Evolutionary conservation across 2,797 vertebrate genomes (phyloP).

Genomic region (Muscicapa comitata): DNA sequence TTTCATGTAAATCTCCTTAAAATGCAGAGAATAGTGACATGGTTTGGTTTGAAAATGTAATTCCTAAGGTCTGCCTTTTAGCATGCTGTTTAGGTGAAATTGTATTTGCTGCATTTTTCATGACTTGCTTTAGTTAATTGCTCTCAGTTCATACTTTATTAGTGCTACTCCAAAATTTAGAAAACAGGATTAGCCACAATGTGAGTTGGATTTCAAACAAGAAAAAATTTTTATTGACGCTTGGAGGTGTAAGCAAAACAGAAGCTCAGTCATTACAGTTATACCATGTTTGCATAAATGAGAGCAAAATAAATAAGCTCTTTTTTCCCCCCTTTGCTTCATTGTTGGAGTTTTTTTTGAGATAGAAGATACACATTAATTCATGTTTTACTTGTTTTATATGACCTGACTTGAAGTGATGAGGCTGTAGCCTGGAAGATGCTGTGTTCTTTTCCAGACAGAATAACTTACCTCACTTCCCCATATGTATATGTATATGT

Average conservation of each 20-base stretch:
- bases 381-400: neutral
- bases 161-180: neutral
- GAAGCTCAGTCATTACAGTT: neutral
- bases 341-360: fast-evolving
- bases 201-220: neutral
- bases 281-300: neutral
- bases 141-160: neutral
- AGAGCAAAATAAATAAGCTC: neutral
- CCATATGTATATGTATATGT: too few relatives aligned
- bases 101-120: neutral
- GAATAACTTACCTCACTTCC: neutral
- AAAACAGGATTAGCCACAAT: neutral
- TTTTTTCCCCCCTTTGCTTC: neutral
- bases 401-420: neutral
- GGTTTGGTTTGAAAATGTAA: neutral
- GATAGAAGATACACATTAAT: neutral
- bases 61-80: neutral
- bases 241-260: neutral
- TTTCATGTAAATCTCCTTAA: neutral
- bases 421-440: neutral
- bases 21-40: neutral
- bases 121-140: neutral
- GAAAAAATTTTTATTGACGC: neutral
- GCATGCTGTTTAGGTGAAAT: neutral
- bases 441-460: neutral